Evolutionary conservation across 2,888 invertebrate species (phyloP).

Genomic region (Parascotia fuliginaria): DNA sequence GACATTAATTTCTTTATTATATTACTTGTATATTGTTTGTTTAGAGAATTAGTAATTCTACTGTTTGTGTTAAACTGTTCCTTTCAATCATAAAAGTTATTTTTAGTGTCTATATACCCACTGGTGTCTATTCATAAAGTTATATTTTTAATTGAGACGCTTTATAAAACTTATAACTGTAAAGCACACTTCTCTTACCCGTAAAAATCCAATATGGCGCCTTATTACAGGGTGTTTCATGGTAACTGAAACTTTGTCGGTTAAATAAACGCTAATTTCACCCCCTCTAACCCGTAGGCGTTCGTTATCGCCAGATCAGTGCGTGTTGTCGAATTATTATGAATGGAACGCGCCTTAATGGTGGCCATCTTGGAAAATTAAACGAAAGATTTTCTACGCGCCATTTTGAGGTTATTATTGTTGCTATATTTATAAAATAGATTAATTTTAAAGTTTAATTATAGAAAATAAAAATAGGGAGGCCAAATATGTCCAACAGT

Average conservation of each 20-base stretch:
- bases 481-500: too few relatives aligned
- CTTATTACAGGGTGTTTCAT: constrained; percentile 17
- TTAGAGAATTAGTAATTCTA: too few relatives aligned
- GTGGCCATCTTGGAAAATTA: constrained; percentile 65
- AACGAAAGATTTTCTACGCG: constrained; percentile 44
- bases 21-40: background rate
- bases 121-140: too few relatives aligned
- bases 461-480: too few relatives aligned
- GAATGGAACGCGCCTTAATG: constrained; percentile 58
- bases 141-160: background rate
- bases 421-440: background rate
- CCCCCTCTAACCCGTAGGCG: constrained; percentile 45
- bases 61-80: too few relatives aligned
- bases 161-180: background rate
- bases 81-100: too few relatives aligned
- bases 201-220: constrained; percentile 15
- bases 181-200: constrained; percentile 1
- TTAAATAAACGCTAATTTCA: constrained; percentile 49
- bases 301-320: constrained; percentile 51
- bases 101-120: too few relatives aligned
- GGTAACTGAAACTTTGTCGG: constrained; percentile 38
- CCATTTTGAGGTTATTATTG: constrained; percentile 28
- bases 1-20: background rate
- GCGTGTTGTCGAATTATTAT: constrained; percentile 62
- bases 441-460: background rate